Evolutionary conservation across 2,113 vertebrate species (phyloP).

Genomic region (Gorsachius goisagi): DNA sequence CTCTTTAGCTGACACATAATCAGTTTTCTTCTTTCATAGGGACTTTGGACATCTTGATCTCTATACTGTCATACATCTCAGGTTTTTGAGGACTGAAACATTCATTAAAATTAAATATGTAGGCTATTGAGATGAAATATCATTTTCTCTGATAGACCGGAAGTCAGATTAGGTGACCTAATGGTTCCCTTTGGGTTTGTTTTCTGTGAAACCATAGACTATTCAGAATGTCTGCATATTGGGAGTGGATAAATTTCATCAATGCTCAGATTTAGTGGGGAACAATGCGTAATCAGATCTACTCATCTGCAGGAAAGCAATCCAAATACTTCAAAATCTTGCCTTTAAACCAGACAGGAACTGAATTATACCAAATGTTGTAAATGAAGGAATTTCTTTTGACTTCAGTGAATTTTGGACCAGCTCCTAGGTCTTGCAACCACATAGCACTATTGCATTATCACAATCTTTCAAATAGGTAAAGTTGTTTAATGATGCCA

Average conservation of each 20-base stretch:
- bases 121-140: not conserved
- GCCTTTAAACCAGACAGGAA: not conserved
- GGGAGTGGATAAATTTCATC: not conserved
- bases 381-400: not conserved
- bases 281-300: conserved; percentile 12
- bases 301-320: not conserved
- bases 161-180: not conserved
- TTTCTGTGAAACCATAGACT: not conserved
- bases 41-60: not conserved
- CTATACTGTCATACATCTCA: not conserved
- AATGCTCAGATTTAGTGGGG: not conserved
- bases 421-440: not conserved
- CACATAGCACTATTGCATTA: not conserved
- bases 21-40: not conserved
- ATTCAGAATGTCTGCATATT: not conserved
- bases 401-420: not conserved
- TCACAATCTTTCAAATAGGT: not conserved
- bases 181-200: not conserved
- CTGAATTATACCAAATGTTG: not conserved
- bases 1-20: not conserved
- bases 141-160: not conserved
- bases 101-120: not conserved
- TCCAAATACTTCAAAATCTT: not conserved
- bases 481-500: not conserved
- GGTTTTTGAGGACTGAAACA: not conserved